Evolutionary conservation across 2,113 vertebrate genomes (phyloP), one percentile per base, ranked within the genome.

Genomic region (Bagarius yarrelli): DNA sequence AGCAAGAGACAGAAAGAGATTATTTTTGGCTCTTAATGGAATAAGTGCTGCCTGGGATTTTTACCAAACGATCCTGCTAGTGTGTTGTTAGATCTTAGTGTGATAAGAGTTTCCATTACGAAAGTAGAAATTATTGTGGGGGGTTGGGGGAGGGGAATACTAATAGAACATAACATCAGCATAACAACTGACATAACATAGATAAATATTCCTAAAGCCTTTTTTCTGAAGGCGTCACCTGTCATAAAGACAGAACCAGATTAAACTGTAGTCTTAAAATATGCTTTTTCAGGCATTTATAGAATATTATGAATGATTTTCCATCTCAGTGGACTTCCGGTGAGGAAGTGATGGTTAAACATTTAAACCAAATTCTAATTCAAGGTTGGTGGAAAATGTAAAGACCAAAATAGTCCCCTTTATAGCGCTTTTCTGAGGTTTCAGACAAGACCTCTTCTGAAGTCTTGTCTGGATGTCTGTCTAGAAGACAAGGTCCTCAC

Each of bases 31-130:
- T 53, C 44, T 69, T 76, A 78, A 63, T 40, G 36, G 71, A 79
- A 71, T 64, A 47, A 76, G 70, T 44, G 67, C 63, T 79, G 57
- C 36, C 47, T 63, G 71, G n/a, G 63, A 15, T 80, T 81, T 64
- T 56, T 50, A 52, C 21, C 55, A 70, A 76, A 44, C 27, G 77
- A 78, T 77, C n/a, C 83, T 56, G 53, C 78, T 74, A 66, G 80
- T 76, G 75, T 74, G 81, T 85, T 52, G 63, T 72, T 16, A 27
- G 50, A 57, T n/a, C 25, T 36, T 18, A 47, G 21, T 27, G 2
- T 1, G n/a, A 59, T 9, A 63, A 60, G 50, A 50, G 60, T 56
- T 63, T 81, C 15, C n/a, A 53, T n/a, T 47, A 27, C 19, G 8
- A 19, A 36, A 34, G 9, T 5, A 56, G 19, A n/a, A n/a, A 74